Percentiles rank a stretch among this genome's conserved stretches.
Conservation (phyloP, 2,113 vertebrate genomes). For the Syrmaticus mikado region DNA sequence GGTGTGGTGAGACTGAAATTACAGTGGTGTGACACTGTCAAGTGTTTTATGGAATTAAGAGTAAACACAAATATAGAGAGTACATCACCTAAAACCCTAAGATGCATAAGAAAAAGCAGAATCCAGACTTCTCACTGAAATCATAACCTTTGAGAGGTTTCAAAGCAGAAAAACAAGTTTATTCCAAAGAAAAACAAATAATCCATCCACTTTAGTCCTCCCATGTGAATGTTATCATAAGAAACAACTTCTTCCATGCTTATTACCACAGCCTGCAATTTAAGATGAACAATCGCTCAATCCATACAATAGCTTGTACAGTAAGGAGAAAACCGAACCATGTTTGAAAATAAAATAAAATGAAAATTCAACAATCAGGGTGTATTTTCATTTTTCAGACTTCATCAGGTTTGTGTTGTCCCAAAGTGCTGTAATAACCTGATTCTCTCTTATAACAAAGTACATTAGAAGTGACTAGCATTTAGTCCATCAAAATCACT, state of each 20-base stretch:
- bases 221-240: background rate
- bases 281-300: background rate
- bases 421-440: background rate
- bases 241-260: background rate
- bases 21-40: background rate
- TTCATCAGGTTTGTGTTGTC: background rate
- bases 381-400: background rate
- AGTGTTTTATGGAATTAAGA: background rate
- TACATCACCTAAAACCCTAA: background rate
- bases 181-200: background rate
- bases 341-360: background rate
- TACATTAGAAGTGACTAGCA: background rate
- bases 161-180: background rate
- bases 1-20: background rate
- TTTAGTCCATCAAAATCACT: slow-evolving; percentile 23
- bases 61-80: background rate
- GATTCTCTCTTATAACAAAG: background rate
- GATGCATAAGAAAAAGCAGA: background rate
- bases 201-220: background rate
- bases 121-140: background rate
- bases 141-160: background rate
- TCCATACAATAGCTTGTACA: background rate
- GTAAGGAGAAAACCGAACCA: background rate
- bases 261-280: background rate
- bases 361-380: background rate